phyloP scores from a whole-genome alignment of 2,888 invertebrate species.

The Drosophila nigritarsus region DNA sequence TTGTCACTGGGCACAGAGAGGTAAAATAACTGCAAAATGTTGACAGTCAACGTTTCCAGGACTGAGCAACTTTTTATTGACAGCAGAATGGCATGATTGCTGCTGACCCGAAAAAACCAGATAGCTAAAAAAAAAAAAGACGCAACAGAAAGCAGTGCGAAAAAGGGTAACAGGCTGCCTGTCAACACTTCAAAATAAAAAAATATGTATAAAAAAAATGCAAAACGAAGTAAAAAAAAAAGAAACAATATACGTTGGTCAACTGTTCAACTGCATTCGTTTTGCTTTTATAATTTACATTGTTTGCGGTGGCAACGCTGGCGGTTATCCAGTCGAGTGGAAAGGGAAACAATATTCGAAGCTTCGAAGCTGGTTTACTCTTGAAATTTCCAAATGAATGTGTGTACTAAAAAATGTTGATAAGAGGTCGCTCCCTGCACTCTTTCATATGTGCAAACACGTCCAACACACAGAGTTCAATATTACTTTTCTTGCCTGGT shows the following conservation, averaged over 20 bases:
- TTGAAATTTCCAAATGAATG: conserved; percentile 24
- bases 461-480: neutral
- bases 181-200: conserved; percentile 63
- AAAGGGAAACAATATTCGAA: conserved; percentile 38
- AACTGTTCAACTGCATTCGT: conserved; percentile 60
- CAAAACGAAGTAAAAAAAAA: neutral
- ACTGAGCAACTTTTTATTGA: conserved; percentile 66
- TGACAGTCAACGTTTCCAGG: conserved; percentile 54
- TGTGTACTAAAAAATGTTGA: conserved; percentile 16
- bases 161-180: conserved; percentile 40
- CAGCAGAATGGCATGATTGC: conserved; percentile 74
- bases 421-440: conserved; percentile 2
- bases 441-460: conserved; percentile 1
- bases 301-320: conserved; percentile 65
- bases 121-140: conserved; percentile 37
- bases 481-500: neutral
- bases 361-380: conserved; percentile 31
- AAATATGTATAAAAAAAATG: neutral
- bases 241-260: conserved; percentile 47
- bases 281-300: conserved; percentile 77
- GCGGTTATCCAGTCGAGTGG: conserved; percentile 35
- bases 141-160: conserved; percentile 16
- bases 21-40: conserved; percentile 78
- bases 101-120: conserved; percentile 53
- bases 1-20: conserved; percentile 50